These are phyloP conservation scores for Mus caroli DNA, from an alignment of 2,797 vertebrate species.

Conservation along the genomic window DNA sequence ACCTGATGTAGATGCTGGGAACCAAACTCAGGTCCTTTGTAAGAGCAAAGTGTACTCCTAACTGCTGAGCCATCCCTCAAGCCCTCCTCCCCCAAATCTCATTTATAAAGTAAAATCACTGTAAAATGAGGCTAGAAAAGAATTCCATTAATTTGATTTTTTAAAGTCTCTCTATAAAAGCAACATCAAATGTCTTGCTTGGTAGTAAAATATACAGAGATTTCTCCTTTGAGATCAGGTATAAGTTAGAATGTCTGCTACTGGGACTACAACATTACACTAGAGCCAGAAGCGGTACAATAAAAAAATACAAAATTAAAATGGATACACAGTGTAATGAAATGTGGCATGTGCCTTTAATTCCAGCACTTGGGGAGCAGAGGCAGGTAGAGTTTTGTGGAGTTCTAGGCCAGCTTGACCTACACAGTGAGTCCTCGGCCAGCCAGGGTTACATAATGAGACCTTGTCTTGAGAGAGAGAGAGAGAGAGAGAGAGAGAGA, in stretches of 20 bases:
- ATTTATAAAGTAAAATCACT: not conserved
- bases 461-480: not conserved
- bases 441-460: not conserved
- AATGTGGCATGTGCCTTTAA: not conserved
- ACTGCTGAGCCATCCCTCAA: not conserved
- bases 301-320: slow-evolving; percentile 35
- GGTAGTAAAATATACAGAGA: slow-evolving; percentile 43
- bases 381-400: not conserved
- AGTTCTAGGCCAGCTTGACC: not conserved
- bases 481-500: not conserved
- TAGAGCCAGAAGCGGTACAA: not conserved
- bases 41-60: not conserved
- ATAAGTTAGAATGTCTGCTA: slow-evolving; percentile 23
- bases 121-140: not conserved
- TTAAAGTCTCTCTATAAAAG: slow-evolving; percentile 20
- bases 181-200: slow-evolving; percentile 16
- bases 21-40: not conserved
- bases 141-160: slow-evolving; percentile 18
- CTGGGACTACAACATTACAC: not conserved
- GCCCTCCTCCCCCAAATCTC: not conserved
- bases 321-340: not conserved
- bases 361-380: not conserved
- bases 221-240: not conserved
- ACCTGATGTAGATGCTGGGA: not conserved
- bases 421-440: not conserved